Evolutionary conservation across 2,797 vertebrate genomes (phyloP).

Genomic region (Telmatherina bonti): DNA sequence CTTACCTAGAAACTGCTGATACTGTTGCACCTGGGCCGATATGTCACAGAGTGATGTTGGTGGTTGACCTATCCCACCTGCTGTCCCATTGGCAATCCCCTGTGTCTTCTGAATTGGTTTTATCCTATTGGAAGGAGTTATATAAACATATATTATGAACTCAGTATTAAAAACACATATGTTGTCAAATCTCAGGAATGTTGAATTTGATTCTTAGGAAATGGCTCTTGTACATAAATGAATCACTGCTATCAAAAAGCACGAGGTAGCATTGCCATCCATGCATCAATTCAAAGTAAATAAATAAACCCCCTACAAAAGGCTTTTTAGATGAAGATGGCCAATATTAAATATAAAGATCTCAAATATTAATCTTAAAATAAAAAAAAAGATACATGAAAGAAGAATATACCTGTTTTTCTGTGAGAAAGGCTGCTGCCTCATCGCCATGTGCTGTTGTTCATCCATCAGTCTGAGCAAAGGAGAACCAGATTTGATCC

Average conservation of each 20-base stretch:
- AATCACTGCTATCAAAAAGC: background rate
- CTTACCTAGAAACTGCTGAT: constrained; percentile 96
- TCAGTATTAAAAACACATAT: too few species aligned
- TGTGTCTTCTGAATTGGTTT: constrained; percentile 91
- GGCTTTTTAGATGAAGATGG: background rate
- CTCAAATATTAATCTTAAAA: too few species aligned
- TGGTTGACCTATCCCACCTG: constrained; percentile 84
- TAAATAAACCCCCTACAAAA: background rate
- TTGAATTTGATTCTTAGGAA: too few species aligned
- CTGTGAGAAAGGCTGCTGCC: constrained; percentile 93
- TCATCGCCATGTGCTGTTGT: constrained; percentile 94
- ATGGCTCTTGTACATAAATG: background rate
- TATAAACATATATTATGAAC: background rate
- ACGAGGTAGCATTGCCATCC: background rate
- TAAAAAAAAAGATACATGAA: background rate
- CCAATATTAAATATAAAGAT: background rate
- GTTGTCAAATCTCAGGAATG: too few species aligned
- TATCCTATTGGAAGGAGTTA: constrained; percentile 77
- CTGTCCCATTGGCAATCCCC: constrained; percentile 89
- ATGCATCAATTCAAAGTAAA: background rate
- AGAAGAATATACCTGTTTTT: constrained; percentile 86
- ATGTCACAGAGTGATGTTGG: constrained; percentile 88
- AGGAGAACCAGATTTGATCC: constrained; percentile 92
- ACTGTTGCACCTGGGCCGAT: constrained; percentile 93
- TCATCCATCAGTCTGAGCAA: constrained; percentile 92